These are phyloP conservation scores for Drosophila leonis DNA, from an alignment of 2,888 invertebrate species.

Conservation along the genomic window DNA sequence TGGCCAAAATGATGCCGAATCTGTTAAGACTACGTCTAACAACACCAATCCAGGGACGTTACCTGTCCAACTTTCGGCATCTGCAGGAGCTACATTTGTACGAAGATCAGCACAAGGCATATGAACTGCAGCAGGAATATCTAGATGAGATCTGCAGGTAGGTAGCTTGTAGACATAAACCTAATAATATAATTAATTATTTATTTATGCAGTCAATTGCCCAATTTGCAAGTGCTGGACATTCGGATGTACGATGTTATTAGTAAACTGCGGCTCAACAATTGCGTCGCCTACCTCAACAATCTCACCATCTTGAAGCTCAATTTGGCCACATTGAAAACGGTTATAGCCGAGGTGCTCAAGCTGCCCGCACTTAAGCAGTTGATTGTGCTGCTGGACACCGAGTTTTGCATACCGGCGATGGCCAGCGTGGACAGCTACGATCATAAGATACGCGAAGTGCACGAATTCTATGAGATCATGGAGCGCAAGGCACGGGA, in stretches of 20 bases:
- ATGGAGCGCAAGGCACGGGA: slow-evolving; percentile 63
- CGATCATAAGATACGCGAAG: slow-evolving; percentile 80
- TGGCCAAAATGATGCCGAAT: slow-evolving; percentile 74
- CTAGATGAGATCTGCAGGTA: slow-evolving; percentile 73
- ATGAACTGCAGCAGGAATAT: slow-evolving; percentile 73
- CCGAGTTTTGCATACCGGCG: slow-evolving; percentile 62
- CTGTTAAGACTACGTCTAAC: slow-evolving; percentile 68
- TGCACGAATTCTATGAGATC: slow-evolving; percentile 76
- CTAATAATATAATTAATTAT: no score
- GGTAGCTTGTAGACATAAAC: no score
- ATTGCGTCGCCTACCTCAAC: slow-evolving; percentile 65
- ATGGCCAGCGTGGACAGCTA: slow-evolving; percentile 68
- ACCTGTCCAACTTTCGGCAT: slow-evolving; percentile 65
- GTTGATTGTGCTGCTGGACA: slow-evolving; percentile 75
- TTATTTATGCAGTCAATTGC: slow-evolving; percentile 48
- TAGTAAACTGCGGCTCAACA: slow-evolving; percentile 70
- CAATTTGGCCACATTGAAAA: slow-evolving; percentile 75
- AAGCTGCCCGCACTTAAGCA: slow-evolving; percentile 69
- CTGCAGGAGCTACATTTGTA: slow-evolving; percentile 77
- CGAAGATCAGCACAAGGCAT: slow-evolving; percentile 73
- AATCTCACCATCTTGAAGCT: slow-evolving; percentile 72
- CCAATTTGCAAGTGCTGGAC: slow-evolving; percentile 70
- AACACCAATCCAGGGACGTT: slow-evolving; percentile 74
- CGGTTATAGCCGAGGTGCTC: slow-evolving; percentile 67
- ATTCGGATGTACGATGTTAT: slow-evolving; percentile 72